Evolutionary conservation across 2,113 vertebrate genomes (phyloP), one percentile per base, ranked within the genome.

Genomic region (Syngnathus floridae): DNA sequence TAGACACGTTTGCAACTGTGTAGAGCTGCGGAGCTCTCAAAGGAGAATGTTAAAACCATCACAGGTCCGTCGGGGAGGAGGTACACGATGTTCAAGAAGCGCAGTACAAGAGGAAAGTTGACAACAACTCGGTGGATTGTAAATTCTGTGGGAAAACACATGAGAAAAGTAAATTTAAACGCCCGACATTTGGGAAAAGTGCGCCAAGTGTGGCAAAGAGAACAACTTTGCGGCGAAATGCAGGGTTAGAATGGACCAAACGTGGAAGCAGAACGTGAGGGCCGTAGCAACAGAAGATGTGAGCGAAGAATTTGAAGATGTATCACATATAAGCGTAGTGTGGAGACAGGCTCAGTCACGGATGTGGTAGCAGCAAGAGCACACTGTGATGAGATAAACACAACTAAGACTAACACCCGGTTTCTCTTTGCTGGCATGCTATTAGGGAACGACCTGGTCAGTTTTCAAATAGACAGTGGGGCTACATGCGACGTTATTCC

Each of bases 181-280:
- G 54, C 21, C 69, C 66, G 14, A 48, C 37, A 3, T 73, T 40
- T 12, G 58, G 71, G 12, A 66, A 80, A 70, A 68, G 17, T 76
- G 64, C 17, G 60, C 19, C 26, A 31, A 31, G 2, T 31, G 26
- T 31, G 2, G 2, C 26, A 76, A 45, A 67, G 52, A 70, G n/a
- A 72, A 76, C 21, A 48, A 76, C 26, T 80, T 78, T 68, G 69
- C 75, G 65, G 70, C 8, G 1, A 72, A 62, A 69, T 75, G 72
- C 59, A 76, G 37, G 66, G 51, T 68, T 35, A 63, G 36, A 10
- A 13, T 4, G 12, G 62, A 69, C 2, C 56, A 74, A 35, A 41
- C 26, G 38, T n/a, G 9, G 7, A 59, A 62, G 21, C 65, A 40
- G 43, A 62, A 66, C 12, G 12, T 14, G 65, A 52, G 13, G 62